Evolutionary conservation across 1,140 invertebrate genomes (phyloP).

Genomic region (Drosophila triauraria): DNA sequence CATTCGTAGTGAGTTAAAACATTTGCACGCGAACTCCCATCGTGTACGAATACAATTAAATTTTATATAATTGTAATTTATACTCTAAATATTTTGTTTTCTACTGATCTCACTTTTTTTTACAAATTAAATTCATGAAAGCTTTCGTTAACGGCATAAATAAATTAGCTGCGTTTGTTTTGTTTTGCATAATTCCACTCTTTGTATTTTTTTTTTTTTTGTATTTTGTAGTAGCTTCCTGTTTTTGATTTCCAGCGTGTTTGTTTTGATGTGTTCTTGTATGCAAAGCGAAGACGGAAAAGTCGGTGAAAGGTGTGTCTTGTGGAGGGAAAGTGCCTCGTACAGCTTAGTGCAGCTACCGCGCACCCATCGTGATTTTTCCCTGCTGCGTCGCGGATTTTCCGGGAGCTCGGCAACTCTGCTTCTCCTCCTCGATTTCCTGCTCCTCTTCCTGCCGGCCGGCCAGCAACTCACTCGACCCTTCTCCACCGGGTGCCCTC

Average conservation of each 20-base stretch:
- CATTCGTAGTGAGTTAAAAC: constrained; percentile 45
- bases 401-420: constrained; percentile 8
- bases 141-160: constrained; percentile 75
- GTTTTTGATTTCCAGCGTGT: constrained; percentile 34
- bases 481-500: constrained; percentile 22
- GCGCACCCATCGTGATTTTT: constrained; percentile 51
- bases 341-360: constrained; percentile 73
- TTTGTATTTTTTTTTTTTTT: constrained; percentile 9
- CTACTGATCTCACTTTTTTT: constrained; percentile 23
- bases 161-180: constrained; percentile 55
- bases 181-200: constrained; percentile 14
- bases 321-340: constrained; percentile 39
- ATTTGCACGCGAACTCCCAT: constrained; percentile 32
- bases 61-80: constrained; percentile 28
- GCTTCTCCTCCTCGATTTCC: constrained; percentile 5
- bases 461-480: constrained; percentile 44
- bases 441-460: constrained; percentile 3
- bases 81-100: constrained; percentile 52
- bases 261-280: constrained; percentile 49
- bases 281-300: constrained; percentile 75
- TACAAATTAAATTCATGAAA: constrained; percentile 81
- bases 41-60: constrained; percentile 6
- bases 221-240: constrained; percentile 12
- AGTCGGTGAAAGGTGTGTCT: constrained; percentile 67
- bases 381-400: constrained; percentile 34